Evolutionary conservation across 2,888 invertebrate species (phyloP), one percentile per base, ranked within the genome.

Genomic region (Eledona agricola): DNA sequence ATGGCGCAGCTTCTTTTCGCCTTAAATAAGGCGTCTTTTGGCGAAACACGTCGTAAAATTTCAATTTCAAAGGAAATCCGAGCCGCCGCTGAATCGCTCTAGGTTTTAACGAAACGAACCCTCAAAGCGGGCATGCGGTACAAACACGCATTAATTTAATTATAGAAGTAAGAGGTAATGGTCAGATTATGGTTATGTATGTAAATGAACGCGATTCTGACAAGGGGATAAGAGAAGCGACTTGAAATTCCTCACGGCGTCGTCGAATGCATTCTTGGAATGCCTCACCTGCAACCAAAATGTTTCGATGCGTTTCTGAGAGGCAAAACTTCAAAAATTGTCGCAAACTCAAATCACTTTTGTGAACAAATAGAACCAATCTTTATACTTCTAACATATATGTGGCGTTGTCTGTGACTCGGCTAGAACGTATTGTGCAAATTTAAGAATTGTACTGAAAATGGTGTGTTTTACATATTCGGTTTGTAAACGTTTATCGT

Each of bases 101-200:
- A 10, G 9, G n/a, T 16, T 26, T 16, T 26, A 16, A 7, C 13
- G 6, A 23, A 42, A 22, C 11, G 19, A 31, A 3, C 42, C 42
- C 29, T 42, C 29, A 7, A 28, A 42, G 19, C n/a, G 31, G 31
- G 22, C 43, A 43, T 31, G 43, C 43, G 43, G 43, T 31, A 31
- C 16, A 43, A 32, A 43, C 16, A 32, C 16, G 15, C 52, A 55
- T 53, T 58, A 51, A 58, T 53, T 58, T 55, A 58, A 55, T 58
- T 58, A 58, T 43, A 25, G 31, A 51, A 55, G 35, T 47, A 46
- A 45, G 28, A 32, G 38, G 47, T 55, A 58, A 55, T 51, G 47
- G 42, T 31, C 34, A 51, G 52, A 55, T 53, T 55, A 55, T 51
- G 49, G 50, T 52, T 58, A 50, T 35, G 37, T 46, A 55, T 58